Percentiles rank a stretch among this genome's conserved stretches.
Conservation (phyloP, 1,140 invertebrate species). For the Calephelis nemesis region DNA sequence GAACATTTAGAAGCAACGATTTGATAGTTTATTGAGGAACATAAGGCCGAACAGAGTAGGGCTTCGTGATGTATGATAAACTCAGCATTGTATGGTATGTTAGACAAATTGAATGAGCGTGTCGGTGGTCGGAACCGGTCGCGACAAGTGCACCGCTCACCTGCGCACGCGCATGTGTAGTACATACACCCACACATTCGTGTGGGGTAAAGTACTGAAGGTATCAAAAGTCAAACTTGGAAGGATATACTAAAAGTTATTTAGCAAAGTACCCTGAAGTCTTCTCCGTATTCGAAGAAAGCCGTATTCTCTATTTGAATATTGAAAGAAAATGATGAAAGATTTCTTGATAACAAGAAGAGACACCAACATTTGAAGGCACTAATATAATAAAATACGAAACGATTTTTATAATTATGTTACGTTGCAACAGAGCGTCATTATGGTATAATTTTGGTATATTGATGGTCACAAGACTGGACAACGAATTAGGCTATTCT, state of each 20-base stretch:
- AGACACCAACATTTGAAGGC: too few relatives aligned
- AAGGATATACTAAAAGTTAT: background rate
- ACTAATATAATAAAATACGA: too few relatives aligned
- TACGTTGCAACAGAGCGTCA: too few relatives aligned
- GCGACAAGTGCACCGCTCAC: constrained; percentile 34
- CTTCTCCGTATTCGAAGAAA: too few relatives aligned
- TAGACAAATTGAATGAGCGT: constrained; percentile 49
- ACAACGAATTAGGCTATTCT: too few relatives aligned
- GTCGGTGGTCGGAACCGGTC: constrained; percentile 39
- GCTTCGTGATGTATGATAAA: constrained; percentile 34
- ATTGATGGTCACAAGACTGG: too few relatives aligned
- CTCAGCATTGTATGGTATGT: constrained; percentile 41
- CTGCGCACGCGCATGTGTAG: background rate
- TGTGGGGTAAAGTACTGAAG: background rate
- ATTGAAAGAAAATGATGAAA: too few relatives aligned
- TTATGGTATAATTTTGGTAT: too few relatives aligned
- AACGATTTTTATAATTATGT: too few relatives aligned
- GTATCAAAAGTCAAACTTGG: background rate
- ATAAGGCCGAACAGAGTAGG: background rate
- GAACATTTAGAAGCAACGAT: background rate
- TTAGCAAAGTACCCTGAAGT: background rate
- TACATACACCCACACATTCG: constrained; percentile 18
- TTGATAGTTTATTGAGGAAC: background rate
- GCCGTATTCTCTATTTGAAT: too few relatives aligned
- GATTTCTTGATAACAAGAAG: too few relatives aligned